These are phyloP conservation scores for Nomada fucata DNA, from an alignment of 2,888 invertebrate genomes.

Conservation along the genomic window DNA sequence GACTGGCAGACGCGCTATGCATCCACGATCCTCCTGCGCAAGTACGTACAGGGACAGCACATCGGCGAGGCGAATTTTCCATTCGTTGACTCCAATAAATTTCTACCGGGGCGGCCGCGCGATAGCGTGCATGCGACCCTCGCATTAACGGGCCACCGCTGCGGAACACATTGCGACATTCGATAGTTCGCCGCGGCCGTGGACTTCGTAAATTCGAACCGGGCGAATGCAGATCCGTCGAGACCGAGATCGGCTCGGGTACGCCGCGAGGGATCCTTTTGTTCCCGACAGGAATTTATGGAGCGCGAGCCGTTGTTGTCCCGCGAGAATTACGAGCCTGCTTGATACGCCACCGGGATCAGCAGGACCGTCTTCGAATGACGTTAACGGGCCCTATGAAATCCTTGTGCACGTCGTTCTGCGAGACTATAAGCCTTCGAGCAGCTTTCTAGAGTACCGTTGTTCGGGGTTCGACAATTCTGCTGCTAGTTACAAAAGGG, in stretches of 20 bases:
- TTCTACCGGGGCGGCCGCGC: constrained; percentile 19
- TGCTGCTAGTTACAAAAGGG: no score
- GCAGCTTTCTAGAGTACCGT: no score
- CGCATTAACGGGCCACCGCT: constrained; percentile 52
- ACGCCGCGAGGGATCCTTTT: constrained; percentile 34
- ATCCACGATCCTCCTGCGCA: not conserved
- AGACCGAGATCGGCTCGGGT: constrained; percentile 15
- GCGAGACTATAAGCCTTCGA: not conserved
- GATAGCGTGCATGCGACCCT: constrained; percentile 56
- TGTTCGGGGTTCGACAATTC: no score
- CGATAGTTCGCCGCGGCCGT: constrained; percentile 38
- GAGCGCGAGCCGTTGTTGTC: constrained; percentile 43
- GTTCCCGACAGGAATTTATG: constrained; percentile 55
- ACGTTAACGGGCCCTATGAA: constrained; percentile 5
- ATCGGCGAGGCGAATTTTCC: constrained; percentile 4
- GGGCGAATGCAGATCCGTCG: constrained; percentile 44
- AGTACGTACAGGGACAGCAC: not conserved
- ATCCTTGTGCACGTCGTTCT: not conserved
- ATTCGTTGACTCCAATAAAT: constrained; percentile 53
- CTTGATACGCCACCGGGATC: constrained; percentile 26
- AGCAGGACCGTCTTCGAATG: constrained; percentile 23
- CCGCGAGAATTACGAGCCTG: constrained; percentile 33
- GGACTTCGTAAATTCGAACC: constrained; percentile 46
- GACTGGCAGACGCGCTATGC: not conserved
- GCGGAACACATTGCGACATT: constrained; percentile 63